These are phyloP conservation scores for Thera britannica DNA, from an alignment of 2,888 invertebrate genomes.

Conservation along the genomic window DNA sequence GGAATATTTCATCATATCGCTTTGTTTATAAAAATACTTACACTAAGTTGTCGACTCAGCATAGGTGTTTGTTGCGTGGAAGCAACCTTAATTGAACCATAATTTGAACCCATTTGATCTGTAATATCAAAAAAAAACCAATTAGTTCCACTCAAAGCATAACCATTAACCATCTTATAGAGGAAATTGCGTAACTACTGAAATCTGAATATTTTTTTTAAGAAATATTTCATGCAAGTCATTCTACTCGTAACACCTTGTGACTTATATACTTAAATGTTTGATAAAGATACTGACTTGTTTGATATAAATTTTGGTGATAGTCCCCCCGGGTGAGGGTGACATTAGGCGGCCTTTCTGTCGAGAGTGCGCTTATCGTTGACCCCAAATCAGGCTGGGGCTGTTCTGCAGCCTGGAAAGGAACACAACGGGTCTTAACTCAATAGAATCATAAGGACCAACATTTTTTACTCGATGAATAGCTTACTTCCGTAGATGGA, in stretches of 20 bases:
- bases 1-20: too few species aligned
- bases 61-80: constrained; percentile 94
- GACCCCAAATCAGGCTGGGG: constrained; percentile 86
- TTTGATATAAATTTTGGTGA: constrained; percentile 73
- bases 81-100: constrained; percentile 85
- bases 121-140: constrained; percentile 44
- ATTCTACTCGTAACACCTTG: neutral
- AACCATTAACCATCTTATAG: neutral
- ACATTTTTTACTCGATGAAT: too few species aligned
- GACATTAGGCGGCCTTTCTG: constrained; percentile 95
- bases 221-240: constrained; percentile 1
- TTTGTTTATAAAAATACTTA: constrained; percentile 69
- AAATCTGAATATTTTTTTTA: neutral
- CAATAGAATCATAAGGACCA: too few species aligned
- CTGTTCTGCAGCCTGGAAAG: constrained; percentile 85
- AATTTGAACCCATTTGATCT: constrained; percentile 80
- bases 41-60: constrained; percentile 93
- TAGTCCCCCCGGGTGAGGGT: constrained; percentile 89
- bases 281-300: constrained; percentile 59
- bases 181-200: neutral
- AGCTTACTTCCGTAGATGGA: too few species aligned
- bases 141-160: constrained; percentile 4
- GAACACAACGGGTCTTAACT: neutral
- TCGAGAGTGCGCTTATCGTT: constrained; percentile 93
- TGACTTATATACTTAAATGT: neutral